Evolutionary conservation across 2,113 vertebrate genomes (phyloP).

Genomic region (Coreoperca whiteheadi): DNA sequence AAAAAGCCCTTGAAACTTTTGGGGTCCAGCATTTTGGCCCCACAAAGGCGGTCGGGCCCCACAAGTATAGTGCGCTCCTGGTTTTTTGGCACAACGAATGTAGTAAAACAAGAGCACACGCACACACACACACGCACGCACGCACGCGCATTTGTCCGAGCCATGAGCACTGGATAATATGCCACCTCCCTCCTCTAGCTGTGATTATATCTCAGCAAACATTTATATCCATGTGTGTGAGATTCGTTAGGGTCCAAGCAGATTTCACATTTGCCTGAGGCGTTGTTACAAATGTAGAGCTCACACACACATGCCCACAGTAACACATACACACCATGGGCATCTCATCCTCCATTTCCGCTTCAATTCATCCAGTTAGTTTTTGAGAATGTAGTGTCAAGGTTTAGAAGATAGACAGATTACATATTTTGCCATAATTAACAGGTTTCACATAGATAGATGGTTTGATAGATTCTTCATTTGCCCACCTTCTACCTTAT

Average conservation of each 20-base stretch:
- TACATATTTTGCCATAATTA: not conserved
- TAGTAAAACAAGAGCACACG: no score
- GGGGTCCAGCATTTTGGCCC: no score
- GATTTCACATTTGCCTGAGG: slow-evolving; percentile 22
- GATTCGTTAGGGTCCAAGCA: slow-evolving; percentile 28
- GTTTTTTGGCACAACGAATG: no score
- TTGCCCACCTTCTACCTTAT: not conserved
- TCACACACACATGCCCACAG: not conserved
- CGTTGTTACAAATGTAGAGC: not conserved
- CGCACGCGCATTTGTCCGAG: not conserved
- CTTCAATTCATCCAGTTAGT: not conserved
- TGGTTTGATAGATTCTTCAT: not conserved
- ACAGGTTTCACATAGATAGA: not conserved
- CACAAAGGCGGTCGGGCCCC: no score
- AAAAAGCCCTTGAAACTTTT: no score
- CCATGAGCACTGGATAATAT: not conserved
- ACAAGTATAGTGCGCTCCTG: no score
- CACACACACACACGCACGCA: not conserved
- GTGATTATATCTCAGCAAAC: slow-evolving; percentile 9
- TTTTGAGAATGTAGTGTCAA: not conserved
- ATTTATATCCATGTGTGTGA: slow-evolving; percentile 1
- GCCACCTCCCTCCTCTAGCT: slow-evolving; percentile 14
- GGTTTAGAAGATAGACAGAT: slow-evolving; percentile 3
- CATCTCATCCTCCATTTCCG: not conserved
- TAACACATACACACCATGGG: not conserved